Evolutionary conservation across 2,797 vertebrate genomes (phyloP).

Genomic region (Chelonia mydas): DNA sequence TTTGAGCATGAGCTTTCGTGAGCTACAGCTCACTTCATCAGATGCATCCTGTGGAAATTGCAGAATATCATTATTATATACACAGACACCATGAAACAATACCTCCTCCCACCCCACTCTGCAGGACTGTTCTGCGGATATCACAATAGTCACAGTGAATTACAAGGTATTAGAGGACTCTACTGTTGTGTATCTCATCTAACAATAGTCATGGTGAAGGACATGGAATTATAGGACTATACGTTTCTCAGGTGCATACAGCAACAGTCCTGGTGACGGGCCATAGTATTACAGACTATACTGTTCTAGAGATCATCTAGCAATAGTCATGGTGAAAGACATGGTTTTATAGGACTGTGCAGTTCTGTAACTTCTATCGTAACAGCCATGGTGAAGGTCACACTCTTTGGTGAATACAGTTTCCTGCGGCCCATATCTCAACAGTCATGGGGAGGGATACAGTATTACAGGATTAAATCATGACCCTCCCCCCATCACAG

Average conservation of each 20-base stretch:
- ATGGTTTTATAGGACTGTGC: background rate
- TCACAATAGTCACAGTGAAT: slow-evolving; percentile 70
- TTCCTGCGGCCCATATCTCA: background rate
- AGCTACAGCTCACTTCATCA: too few species aligned
- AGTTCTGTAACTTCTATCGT: background rate
- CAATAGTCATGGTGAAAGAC: slow-evolving; percentile 63
- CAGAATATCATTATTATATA: too few species aligned
- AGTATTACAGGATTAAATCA: background rate
- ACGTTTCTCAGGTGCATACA: slow-evolving; percentile 53
- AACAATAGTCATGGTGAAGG: slow-evolving; percentile 71
- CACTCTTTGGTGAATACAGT: background rate
- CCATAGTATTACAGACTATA: background rate
- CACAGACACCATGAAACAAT: too few species aligned
- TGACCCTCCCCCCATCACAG: background rate
- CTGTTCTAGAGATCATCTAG: slow-evolving; percentile 52
- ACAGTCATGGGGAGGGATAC: background rate
- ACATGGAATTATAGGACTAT: slow-evolving; percentile 64
- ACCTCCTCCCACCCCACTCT: too few species aligned
- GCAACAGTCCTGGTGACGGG: background rate
- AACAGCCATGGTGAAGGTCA: slow-evolving; percentile 3
- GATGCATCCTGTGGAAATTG: too few species aligned
- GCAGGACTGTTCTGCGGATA: slow-evolving; percentile 44
- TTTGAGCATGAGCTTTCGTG: too few species aligned
- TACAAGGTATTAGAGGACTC: slow-evolving; percentile 68
- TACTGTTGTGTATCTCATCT: slow-evolving; percentile 6